Percentiles rank a stretch among this genome's conserved stretches.
phyloP scores from a whole-genome alignment of 2,797 vertebrate species.

The Chaunax sp. region DNA sequence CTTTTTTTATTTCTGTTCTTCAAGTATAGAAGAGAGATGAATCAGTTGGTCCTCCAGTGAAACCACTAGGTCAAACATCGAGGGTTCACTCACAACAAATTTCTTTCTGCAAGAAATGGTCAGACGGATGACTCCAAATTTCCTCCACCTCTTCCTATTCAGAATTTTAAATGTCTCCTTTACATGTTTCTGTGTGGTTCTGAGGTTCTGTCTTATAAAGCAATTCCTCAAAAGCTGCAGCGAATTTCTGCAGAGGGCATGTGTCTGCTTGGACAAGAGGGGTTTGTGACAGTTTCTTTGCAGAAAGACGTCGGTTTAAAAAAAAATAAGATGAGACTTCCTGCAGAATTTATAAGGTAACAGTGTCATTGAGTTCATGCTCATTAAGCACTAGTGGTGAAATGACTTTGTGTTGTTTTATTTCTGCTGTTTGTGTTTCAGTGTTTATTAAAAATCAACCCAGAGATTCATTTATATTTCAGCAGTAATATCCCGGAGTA shows the following conservation, averaged over 20 bases:
- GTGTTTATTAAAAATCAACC: neutral
- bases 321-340: constrained; percentile 12
- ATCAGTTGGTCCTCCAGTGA: constrained; percentile 15
- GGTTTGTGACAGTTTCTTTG: constrained; percentile 31
- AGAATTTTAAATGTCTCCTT: neutral
- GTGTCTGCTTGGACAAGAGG: no score
- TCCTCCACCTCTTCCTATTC: neutral
- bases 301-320: constrained; percentile 11
- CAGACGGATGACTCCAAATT: neutral
- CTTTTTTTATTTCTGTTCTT: constrained; percentile 34
- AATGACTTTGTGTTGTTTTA: neutral
- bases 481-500: constrained; percentile 11
- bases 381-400: neutral
- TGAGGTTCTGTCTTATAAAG: constrained; percentile 6
- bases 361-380: neutral
- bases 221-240: constrained; percentile 44
- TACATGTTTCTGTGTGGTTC: neutral
- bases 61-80: constrained; percentile 6
- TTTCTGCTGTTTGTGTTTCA: neutral
- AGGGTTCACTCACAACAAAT: constrained; percentile 9
- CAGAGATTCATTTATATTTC: constrained; percentile 1
- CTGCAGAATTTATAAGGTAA: constrained; percentile 9
- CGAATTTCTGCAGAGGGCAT: neutral
- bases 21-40: constrained; percentile 4
- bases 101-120: neutral